These are phyloP conservation scores for Chironomus striatipennis DNA, from an alignment of 1,140 invertebrate species.

Conservation along the genomic window DNA sequence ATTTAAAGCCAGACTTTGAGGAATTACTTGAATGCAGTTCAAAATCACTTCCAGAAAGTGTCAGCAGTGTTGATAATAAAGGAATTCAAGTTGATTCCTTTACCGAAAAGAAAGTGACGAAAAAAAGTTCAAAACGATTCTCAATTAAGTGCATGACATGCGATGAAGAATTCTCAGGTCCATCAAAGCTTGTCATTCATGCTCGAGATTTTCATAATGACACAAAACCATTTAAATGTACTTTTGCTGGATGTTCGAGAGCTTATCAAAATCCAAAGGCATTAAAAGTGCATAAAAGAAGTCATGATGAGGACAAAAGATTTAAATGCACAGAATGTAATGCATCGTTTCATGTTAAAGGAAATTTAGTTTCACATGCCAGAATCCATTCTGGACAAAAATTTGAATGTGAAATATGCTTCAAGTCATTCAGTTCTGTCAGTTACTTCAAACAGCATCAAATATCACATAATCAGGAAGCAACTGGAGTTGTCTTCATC, in stretches of 20 bases:
- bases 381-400: not conserved
- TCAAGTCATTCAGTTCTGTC: not conserved
- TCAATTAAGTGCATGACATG: not conserved
- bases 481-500: not conserved
- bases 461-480: not conserved
- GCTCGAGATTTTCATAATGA: not conserved
- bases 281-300: constrained; percentile 5
- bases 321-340: not conserved
- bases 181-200: not conserved
- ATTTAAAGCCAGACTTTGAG: constrained; percentile 9
- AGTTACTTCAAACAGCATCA: not conserved
- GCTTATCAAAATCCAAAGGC: not conserved
- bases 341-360: constrained; percentile 1
- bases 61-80: not conserved
- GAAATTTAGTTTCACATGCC: not conserved
- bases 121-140: not conserved
- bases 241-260: not conserved
- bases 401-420: not conserved
- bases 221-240: not conserved
- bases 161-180: not conserved
- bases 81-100: not conserved
- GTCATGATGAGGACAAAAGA: not conserved
- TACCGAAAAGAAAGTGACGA: not conserved
- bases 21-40: not conserved
- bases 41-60: not conserved